Conservation (phyloP, 2,113 vertebrate genomes). For the Proteles cristata region DNA sequence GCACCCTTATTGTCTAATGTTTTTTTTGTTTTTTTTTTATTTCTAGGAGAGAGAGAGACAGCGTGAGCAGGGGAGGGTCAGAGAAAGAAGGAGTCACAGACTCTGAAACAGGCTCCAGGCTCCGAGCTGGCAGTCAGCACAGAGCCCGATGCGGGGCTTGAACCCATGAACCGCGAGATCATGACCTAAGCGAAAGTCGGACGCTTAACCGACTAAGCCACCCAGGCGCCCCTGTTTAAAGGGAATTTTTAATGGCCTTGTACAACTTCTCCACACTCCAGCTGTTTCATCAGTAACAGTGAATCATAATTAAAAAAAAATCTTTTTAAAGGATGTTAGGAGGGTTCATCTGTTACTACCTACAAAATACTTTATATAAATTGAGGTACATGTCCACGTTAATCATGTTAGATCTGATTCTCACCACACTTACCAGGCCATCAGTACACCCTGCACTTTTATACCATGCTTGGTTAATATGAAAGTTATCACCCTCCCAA, state of each 20-base stretch:
- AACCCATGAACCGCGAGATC: too few relatives aligned
- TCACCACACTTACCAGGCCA: not conserved
- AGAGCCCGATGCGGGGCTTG: too few relatives aligned
- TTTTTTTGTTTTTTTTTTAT: too few relatives aligned
- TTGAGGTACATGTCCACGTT: not conserved
- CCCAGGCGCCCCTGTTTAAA: not conserved
- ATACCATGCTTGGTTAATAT: not conserved
- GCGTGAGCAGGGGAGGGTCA: too few relatives aligned
- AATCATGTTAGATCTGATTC: not conserved
- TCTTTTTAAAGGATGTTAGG: not conserved
- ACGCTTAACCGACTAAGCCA: too few relatives aligned
- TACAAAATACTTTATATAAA: conserved; percentile 17
- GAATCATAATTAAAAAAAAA: not conserved
- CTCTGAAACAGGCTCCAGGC: too few relatives aligned
- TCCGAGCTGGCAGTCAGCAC: too few relatives aligned
- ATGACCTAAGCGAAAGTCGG: too few relatives aligned
- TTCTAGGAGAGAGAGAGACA: too few relatives aligned
- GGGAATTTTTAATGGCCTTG: not conserved
- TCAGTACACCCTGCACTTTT: not conserved
- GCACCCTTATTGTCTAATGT: not conserved
- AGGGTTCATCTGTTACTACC: conserved; percentile 3
- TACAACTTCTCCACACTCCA: not conserved
- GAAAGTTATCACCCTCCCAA: not conserved
- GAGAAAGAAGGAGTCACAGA: too few relatives aligned
- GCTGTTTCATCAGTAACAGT: conserved; percentile 21